Evolutionary conservation across 2,113 vertebrate species (phyloP).

Genomic region (Callithrix jacchus): DNA sequence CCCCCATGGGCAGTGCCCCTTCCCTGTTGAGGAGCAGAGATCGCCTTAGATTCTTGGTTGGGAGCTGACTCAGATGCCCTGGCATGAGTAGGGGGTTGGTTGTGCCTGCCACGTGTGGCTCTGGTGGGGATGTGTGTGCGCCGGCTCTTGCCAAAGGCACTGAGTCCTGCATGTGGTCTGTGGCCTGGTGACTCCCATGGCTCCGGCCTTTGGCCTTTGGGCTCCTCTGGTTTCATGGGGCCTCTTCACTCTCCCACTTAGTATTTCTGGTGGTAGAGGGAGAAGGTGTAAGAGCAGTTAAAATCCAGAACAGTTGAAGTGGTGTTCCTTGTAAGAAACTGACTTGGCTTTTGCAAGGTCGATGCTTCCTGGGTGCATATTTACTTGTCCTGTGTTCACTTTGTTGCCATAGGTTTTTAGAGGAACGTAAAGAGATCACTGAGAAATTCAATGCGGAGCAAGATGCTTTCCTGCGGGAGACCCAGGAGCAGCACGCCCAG

Average conservation of each 20-base stretch:
- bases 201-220: not conserved
- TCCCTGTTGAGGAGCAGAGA: not conserved
- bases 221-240: not conserved
- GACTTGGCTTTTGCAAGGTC: not conserved
- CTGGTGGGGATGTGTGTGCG: rapidly evolving
- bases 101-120: rapidly evolving
- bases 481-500: slow-evolving; percentile 77
- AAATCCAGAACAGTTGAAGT: not conserved
- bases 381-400: not conserved
- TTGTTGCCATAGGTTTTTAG: slow-evolving; percentile 85
- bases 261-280: rapidly evolving
- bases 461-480: slow-evolving; percentile 83
- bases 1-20: rapidly evolving
- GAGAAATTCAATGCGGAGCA: slow-evolving; percentile 82
- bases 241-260: rapidly evolving
- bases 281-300: not conserved
- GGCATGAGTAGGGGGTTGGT: rapidly evolving
- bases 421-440: slow-evolving; percentile 84
- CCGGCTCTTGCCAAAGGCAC: not conserved
- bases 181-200: not conserved
- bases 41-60: not conserved
- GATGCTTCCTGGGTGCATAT: rapidly evolving
- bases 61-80: not conserved
- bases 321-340: not conserved
- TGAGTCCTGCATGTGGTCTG: not conserved